phyloP scores from a whole-genome alignment of 2,888 invertebrate species.

The Euzophera pinguis region DNA sequence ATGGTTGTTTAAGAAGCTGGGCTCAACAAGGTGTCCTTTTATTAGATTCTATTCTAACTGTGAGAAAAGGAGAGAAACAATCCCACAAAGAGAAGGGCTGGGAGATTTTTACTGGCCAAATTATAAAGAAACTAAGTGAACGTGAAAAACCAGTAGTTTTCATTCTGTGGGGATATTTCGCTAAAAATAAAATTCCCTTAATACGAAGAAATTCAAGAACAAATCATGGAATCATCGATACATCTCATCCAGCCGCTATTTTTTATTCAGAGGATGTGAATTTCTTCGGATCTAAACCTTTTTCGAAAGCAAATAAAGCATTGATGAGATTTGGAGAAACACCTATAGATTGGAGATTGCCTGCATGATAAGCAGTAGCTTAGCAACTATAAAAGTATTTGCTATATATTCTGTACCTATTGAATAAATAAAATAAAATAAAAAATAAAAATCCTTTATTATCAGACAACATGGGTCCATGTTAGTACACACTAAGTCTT shows the following conservation, averaged over 20 bases:
- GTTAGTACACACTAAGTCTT: too few species aligned
- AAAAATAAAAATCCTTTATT: too few species aligned
- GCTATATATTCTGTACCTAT: too few species aligned
- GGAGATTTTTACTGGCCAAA: not conserved
- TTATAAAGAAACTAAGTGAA: not conserved
- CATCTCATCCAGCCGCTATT: not conserved
- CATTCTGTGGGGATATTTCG: not conserved
- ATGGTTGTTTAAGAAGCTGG: not conserved
- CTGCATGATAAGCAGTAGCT: too few species aligned
- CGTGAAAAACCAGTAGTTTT: not conserved
- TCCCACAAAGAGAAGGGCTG: not conserved
- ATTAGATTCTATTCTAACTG: not conserved
- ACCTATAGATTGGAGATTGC: not conserved
- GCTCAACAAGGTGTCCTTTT: not conserved
- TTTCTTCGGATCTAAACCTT: not conserved
- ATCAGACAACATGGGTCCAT: too few species aligned
- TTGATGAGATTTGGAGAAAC: not conserved
- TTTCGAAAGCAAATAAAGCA: not conserved
- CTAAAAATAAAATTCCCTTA: not conserved
- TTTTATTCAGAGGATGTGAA: not conserved
- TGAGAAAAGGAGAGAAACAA: not conserved
- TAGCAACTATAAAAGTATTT: too few species aligned
- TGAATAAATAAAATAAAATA: too few species aligned
- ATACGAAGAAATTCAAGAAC: not conserved
- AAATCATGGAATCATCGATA: not conserved